phyloP scores from a whole-genome alignment of 2,113 vertebrate genomes.

The Paralichthys olivaceus region DNA sequence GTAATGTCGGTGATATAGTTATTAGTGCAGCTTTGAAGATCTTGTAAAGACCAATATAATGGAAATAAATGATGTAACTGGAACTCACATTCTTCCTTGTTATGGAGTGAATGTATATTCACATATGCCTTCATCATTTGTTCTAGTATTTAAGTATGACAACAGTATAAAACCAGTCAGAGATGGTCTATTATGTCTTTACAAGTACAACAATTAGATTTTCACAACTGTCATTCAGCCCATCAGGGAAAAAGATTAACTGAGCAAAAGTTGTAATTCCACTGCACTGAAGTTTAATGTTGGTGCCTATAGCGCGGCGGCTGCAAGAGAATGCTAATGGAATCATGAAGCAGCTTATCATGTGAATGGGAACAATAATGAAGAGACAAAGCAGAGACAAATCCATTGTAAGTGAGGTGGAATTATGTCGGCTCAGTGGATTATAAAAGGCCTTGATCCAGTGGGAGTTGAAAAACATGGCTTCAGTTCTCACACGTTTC shows the following conservation, averaged over 20 bases:
- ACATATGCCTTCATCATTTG: background rate
- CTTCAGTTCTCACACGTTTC: constrained; percentile 58
- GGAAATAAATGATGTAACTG: background rate
- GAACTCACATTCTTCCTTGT: constrained; percentile 2
- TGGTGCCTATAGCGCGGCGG: constrained; percentile 39
- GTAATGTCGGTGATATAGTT: background rate
- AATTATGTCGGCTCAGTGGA: constrained; percentile 83
- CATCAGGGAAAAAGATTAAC: constrained; percentile 1
- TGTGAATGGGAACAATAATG: constrained; percentile 80
- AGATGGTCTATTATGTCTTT: constrained; percentile 18
- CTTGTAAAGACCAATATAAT: background rate
- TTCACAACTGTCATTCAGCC: constrained; percentile 13
- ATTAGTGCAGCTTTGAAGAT: background rate
- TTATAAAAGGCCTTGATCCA: constrained; percentile 80
- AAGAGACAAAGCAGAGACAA: constrained; percentile 80
- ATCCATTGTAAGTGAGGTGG: constrained; percentile 82
- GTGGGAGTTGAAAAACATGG: constrained; percentile 75
- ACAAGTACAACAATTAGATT: constrained; percentile 29
- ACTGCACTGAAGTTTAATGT: constrained; percentile 52
- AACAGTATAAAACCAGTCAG: background rate
- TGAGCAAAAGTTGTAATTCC: constrained; percentile 59
- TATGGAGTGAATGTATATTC: background rate
- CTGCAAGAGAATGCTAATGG: constrained; percentile 67
- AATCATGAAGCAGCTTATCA: constrained; percentile 79
- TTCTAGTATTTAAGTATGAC: background rate